These are phyloP conservation scores for Ovibos moschatus DNA, from an alignment of 2,113 vertebrate species.

Conservation along the genomic window DNA sequence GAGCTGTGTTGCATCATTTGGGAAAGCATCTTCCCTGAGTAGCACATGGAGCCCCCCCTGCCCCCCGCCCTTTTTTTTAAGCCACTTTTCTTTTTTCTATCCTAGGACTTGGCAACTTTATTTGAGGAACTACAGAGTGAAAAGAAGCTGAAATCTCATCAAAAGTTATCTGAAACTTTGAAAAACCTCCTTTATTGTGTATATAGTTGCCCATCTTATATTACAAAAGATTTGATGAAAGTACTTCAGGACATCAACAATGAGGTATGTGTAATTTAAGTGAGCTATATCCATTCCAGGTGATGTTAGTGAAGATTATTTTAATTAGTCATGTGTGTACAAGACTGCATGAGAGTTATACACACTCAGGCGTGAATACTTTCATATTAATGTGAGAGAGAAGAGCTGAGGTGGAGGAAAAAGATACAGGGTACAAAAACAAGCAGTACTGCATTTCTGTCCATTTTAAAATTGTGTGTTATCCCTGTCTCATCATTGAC, in stretches of 20 bases:
- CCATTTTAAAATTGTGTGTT: not conserved
- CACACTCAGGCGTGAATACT: not conserved
- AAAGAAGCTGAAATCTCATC: constrained; percentile 75
- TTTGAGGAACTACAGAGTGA: constrained; percentile 80
- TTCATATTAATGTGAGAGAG: not conserved
- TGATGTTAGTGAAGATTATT: not conserved
- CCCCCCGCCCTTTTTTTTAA: not conserved
- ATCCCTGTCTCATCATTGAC: not conserved
- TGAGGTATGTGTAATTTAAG: constrained; percentile 78
- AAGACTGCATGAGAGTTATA: not conserved
- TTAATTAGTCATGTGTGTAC: too few species aligned
- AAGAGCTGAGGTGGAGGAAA: not conserved
- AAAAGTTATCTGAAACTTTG: constrained; percentile 80
- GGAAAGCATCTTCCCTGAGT: not conserved
- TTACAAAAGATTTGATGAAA: constrained; percentile 83
- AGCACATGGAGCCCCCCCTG: not conserved
- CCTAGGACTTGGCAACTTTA: constrained; percentile 84
- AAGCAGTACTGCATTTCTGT: not conserved
- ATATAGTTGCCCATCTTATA: constrained; percentile 87
- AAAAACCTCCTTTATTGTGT: constrained; percentile 83
- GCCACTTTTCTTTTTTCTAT: not conserved
- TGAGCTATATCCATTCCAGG: not conserved
- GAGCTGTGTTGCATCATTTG: not conserved
- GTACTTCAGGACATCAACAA: constrained; percentile 84
- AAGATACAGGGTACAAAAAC: not conserved